Evolutionary conservation across 1,140 invertebrate genomes (phyloP).

Genomic region (Condylostylus longicornis): DNA sequence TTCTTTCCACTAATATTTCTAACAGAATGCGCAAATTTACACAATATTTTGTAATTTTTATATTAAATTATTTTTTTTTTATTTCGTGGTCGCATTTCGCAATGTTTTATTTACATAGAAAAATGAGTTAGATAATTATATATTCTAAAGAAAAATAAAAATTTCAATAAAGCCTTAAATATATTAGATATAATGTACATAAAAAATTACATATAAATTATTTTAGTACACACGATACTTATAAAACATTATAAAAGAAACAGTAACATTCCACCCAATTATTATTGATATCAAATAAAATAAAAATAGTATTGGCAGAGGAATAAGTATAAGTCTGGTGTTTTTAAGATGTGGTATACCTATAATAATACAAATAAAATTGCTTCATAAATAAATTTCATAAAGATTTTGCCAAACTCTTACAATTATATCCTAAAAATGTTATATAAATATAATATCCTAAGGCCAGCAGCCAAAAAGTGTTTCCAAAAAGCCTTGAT

Average conservation of each 20-base stretch:
- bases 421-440: slow-evolving; percentile 93
- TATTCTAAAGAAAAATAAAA: background rate
- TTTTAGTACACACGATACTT: slow-evolving; percentile 44
- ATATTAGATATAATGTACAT: too few relatives aligned
- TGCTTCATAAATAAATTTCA: background rate
- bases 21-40: too few relatives aligned
- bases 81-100: too few relatives aligned
- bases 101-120: too few relatives aligned
- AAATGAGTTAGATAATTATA: too few relatives aligned
- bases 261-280: slow-evolving; percentile 53
- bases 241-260: slow-evolving; percentile 66
- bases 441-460: slow-evolving; percentile 95
- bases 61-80: too few relatives aligned
- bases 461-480: slow-evolving; percentile 82
- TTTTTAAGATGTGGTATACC: slow-evolving; percentile 82
- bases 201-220: background rate
- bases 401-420: slow-evolving; percentile 32
- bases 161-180: background rate
- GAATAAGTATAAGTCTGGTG: slow-evolving; percentile 74
- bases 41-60: too few relatives aligned
- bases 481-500: slow-evolving; percentile 76
- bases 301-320: slow-evolving; percentile 63
- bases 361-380: slow-evolving; percentile 35
- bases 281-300: slow-evolving; percentile 65
- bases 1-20: too few relatives aligned